Base-by-base conservation (phyloP, 2,888 invertebrate species). In the Plebejus argus region DNA sequence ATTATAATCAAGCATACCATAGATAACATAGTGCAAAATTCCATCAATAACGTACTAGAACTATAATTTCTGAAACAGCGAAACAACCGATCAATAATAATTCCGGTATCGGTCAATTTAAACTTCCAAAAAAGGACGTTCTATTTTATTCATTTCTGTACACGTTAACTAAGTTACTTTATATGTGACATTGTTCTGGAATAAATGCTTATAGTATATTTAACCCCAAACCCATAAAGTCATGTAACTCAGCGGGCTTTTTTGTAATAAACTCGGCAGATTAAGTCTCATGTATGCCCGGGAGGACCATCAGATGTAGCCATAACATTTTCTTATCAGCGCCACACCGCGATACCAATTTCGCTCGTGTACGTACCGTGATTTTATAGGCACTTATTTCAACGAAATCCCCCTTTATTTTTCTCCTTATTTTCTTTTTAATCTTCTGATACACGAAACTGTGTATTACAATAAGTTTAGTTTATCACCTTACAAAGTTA, bases 281-380 rank as follows among this genome's bases (percentile, higher is more conserved):
- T 66, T 66, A 66, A 66, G 66, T 66, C 66, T 66, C 86, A 87
- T 83, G 85, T 86, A 84, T 81, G 82, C 88, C 86, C 87, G 83
- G 80, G 88, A 88, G 84, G 83, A 84, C 85, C 86, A 87, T 89
- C 88, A 86, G 87, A 85, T 85, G 85, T 85, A 84, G 85, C 85
- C 87, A 87, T 90, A 88, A 90, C 85, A 84, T 89, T 89, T 87
- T 86, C 90, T 91, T 91, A 90, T 90, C 90, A 86, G 86, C 86
- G 86, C 86, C 86, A 85, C 88, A 89, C 85, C 82, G 84, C 78
- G 78, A 78, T 71, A 79, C 78, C 71, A 70, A 77, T 72, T 77
- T 71, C 35, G 28, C 70, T 77, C 53, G 35, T 70, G 70, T 77
- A 71, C 70, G 70, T 28, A 66, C 66, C 33, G 66, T 66, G 66